Evolutionary conservation across 2,888 invertebrate genomes (phyloP), one percentile per base, ranked within the genome.

Genomic region (Galerucella pusilla): DNA sequence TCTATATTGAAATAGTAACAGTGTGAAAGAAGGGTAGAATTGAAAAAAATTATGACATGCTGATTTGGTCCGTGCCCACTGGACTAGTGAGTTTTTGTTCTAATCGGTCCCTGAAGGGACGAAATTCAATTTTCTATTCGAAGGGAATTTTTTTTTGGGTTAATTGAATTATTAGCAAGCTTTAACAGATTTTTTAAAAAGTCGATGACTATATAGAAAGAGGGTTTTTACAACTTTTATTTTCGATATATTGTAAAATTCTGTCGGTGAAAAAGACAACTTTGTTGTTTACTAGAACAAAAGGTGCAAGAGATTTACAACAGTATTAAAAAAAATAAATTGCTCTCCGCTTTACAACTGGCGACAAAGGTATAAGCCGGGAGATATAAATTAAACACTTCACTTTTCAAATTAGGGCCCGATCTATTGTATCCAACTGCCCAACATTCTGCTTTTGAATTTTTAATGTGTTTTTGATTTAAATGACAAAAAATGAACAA

Each of bases 301-400:
- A 65, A 65, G 69, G 16, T 25, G 46, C 75, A 73, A 80, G 79
- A 83, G 82, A 85, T 84, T 85, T 85, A 84, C 84, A 81, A 80
- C 82, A 78, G 83, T 78, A 20, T 60, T 46, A 85, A 85, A 84
- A 82, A 83, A 84, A 85, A 84, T 84, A 85, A 84, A 84, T 81
- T 80, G 80, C 81, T 79, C 81, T 80, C 81, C 84, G 85, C 83
- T 83, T 76, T 80, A 82, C 84, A 84, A 84, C 84, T 84, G 85
- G 81, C 85, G 85, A 84, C 85, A 85, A 85, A 84, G 83, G 75
- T 80, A 20, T 20, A 46, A 78, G 82, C 84, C 83, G 77, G 76
- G 68, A 79, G 84, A 83, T 81, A 84, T 85, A 83, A 84, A 85
- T 85, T 84, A 83, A 83, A 82, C 81, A 71, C 42, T 65, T 59